Conservation (phyloP, 2,888 invertebrate species). For the Sisyra terminalis region DNA sequence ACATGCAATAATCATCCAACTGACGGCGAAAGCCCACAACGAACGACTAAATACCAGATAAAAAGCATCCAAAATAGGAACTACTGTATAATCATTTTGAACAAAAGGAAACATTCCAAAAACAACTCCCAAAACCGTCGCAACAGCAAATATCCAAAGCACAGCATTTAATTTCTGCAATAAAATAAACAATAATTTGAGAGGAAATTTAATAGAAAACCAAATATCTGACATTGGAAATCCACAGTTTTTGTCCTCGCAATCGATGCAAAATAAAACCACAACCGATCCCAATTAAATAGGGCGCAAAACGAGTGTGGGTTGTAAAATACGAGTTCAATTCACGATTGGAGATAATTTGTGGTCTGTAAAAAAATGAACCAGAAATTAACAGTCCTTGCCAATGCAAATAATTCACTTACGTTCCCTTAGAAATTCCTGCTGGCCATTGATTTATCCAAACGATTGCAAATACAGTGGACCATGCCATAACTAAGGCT, state of each 20-base stretch:
- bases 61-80: conserved; percentile 9
- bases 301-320: conserved; percentile 15
- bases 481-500: neutral
- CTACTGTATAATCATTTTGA: conserved; percentile 10
- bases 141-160: too few relatives aligned
- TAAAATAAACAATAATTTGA: neutral
- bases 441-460: neutral
- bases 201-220: neutral
- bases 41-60: conserved; percentile 13
- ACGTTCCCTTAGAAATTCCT: neutral
- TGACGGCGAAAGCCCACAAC: conserved; percentile 13
- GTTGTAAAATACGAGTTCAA: conserved; percentile 12
- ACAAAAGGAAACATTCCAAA: neutral
- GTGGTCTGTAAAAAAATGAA: neutral
- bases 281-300: conserved; percentile 14
- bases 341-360: neutral
- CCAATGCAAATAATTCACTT: neutral
- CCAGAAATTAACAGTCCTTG: neutral
- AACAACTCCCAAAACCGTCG: neutral
- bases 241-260: conserved; percentile 12
- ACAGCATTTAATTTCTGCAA: neutral
- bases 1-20: conserved; percentile 15
- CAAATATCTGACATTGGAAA: conserved; percentile 12
- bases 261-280: conserved; percentile 14
- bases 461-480: neutral